Evolutionary conservation across 2,888 invertebrate species (phyloP), one percentile per base, ranked within the genome.

Genomic region (Gryllus longicercus): DNA sequence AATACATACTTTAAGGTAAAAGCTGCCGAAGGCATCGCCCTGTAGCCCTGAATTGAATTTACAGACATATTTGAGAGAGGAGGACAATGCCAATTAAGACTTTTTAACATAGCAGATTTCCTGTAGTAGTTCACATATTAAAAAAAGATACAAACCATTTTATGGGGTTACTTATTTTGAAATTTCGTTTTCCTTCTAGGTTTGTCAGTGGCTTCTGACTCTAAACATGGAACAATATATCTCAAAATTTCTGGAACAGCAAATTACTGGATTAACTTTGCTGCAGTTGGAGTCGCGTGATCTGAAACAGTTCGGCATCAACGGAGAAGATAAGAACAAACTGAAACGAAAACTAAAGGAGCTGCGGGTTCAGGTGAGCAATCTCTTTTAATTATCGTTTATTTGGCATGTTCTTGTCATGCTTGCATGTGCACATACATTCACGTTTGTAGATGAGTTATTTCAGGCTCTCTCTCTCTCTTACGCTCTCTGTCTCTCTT

Each of bases 131-230:
- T 25, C 38, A 38, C 38, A 38, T 5, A 38, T 38, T 8, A 38
- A 5, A 38, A 38, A 18, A 63, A 11, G 16, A 11, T 63, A 18
- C 12, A 1, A 63, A 63, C n/a, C 1, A 14, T 5, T 63, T 63
- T 16, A 0, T 16, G 14, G 5, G 11, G 16, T 63, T 63, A 18
- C 63, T 63, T 63, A 63, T 16, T 38, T 63, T 8, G 16, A 63
- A 63, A 63, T 63, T n/a, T 63, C 63, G 4, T 63, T 63, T 63
- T 63, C 14, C 63, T n/a, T 18, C 11, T 86, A 97, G 94, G 97
- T 98, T 79, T 96, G 95, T 88, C 96, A 97, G 87, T 98, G 97
- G 97, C 89, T 98, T 83, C 91, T 96, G 83, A 95, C 88, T 10
- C 86, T 91, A 80, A 91, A 96, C 74, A 89, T 98, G 86, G 96